phyloP scores from a whole-genome alignment of 2,797 vertebrate genomes.

The Schizopygopsis malacanthus region DNA sequence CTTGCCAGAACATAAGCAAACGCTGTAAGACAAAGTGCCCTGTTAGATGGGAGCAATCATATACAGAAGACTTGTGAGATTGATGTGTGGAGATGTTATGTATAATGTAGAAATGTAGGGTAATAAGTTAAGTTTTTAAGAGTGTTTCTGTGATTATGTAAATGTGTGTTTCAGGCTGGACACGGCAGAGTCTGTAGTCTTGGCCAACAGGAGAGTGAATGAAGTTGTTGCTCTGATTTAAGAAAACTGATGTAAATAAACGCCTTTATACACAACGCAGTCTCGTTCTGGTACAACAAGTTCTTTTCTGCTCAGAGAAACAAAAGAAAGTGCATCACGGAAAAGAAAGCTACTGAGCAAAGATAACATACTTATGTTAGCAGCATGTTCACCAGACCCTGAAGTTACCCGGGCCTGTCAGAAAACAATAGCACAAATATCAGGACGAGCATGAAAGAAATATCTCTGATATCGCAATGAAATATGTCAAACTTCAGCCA shows the following conservation, averaged over 20 bases:
- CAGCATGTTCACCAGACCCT: accelerated
- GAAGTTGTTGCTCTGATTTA: background rate
- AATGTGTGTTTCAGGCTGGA: background rate
- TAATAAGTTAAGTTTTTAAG: background rate
- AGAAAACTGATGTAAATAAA: background rate
- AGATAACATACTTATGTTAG: accelerated
- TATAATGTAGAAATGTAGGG: background rate
- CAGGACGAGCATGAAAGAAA: background rate
- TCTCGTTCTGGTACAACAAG: background rate
- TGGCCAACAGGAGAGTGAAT: background rate
- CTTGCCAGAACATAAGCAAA: too few relatives aligned
- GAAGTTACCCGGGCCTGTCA: too few relatives aligned
- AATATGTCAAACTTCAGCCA: background rate
- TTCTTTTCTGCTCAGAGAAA: background rate
- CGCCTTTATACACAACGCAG: too few relatives aligned
- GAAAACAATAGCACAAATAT: background rate
- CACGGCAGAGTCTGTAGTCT: background rate
- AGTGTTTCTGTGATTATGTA: background rate
- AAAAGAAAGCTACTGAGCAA: background rate
- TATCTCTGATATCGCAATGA: background rate
- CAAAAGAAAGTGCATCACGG: background rate
- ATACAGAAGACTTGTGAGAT: background rate
- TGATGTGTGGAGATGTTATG: background rate
- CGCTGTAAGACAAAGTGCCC: too few relatives aligned
- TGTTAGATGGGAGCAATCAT: too few relatives aligned